Base-by-base conservation (phyloP, 2,888 invertebrate species). In the Cephus nigrinus region DNA sequence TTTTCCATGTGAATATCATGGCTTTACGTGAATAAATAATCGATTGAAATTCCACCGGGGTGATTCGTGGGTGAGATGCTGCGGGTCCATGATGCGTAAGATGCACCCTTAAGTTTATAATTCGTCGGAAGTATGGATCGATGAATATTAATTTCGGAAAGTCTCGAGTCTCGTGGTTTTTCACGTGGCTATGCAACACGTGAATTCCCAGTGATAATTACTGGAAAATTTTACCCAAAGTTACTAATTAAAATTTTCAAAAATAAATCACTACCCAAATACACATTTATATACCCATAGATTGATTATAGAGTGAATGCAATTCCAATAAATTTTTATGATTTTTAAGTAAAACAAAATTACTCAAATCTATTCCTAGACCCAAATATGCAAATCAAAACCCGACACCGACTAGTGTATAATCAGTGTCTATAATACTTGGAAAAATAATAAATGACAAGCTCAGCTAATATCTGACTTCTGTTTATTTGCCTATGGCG, bases 361-460 rank as follows among this genome's bases (percentile, higher is more conserved):
- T 3, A 55, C 55, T 23, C 55, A 9, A 23, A 23, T 55, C 23
- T 55, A 55, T 55, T 55, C 55, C 23, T 9, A 55, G 55, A 55
- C 5, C 9, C 55, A 23, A 55, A 9, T 23, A 55, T 0, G 23
- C 23, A 55, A 55, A 55, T 55, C 9, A 55, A 55, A 55, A 3
- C 23, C 4, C 55, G 55, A 23, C 2, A 23, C 15, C 55, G 23
- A 9, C 9, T 23, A 23, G 23, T 23, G 23, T 55, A 55, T 23
- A 55, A 23, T 55, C 55, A 23, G 55, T 23, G 55, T 55, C 55
- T 55, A 55, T 55, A 1, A 55, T 71, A 31, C 71, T 33, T 31
- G 32, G 71, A 71, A 33, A 31, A 71, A 71, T 31, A 32, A 30
- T 71, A 71, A 71, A 71, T 71, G 71, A 71, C 71, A 32, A 31